Evolutionary conservation across 2,113 vertebrate genomes (phyloP).

Genomic region (Cercopithecus mona): DNA sequence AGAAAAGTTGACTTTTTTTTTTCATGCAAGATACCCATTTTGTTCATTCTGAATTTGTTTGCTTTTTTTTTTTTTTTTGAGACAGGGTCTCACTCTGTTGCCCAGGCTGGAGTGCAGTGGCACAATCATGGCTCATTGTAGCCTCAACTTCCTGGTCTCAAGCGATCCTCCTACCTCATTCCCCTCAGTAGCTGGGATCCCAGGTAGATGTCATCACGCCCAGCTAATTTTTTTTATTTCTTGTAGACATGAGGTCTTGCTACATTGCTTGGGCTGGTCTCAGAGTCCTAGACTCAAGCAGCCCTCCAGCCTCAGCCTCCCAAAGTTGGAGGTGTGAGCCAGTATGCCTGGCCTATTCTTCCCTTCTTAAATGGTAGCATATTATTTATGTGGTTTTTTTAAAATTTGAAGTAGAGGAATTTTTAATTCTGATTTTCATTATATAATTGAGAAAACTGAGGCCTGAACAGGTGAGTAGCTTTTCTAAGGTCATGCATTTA

Average conservation of each 20-base stretch:
- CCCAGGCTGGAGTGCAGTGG: not conserved
- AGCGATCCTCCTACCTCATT: not conserved
- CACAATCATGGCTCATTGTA: not conserved
- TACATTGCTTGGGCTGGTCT: no score
- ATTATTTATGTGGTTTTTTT: not conserved
- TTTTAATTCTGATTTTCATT: not conserved
- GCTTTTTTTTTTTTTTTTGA: not conserved
- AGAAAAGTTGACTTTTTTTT: not conserved
- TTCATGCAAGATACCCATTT: not conserved
- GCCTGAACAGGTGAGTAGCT: not conserved
- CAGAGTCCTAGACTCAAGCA: no score
- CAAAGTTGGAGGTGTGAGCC: no score
- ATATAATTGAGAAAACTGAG: not conserved
- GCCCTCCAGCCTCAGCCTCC: no score
- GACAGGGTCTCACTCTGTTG: not conserved
- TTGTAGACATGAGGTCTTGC: no score
- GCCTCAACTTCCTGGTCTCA: not conserved
- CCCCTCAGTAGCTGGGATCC: not conserved
- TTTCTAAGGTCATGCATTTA: not conserved
- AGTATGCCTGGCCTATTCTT: no score
- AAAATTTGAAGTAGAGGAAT: not conserved
- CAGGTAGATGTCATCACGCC: not conserved
- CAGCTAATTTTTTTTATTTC: not conserved
- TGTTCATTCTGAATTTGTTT: constrained; percentile 5
- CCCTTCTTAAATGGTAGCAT: no score